A percentile compares a stretch with the other conserved stretches of the same genome.
These are phyloP conservation scores for Vicugna pacos DNA, from an alignment of 2,113 vertebrate species.

Conservation along the genomic window DNA sequence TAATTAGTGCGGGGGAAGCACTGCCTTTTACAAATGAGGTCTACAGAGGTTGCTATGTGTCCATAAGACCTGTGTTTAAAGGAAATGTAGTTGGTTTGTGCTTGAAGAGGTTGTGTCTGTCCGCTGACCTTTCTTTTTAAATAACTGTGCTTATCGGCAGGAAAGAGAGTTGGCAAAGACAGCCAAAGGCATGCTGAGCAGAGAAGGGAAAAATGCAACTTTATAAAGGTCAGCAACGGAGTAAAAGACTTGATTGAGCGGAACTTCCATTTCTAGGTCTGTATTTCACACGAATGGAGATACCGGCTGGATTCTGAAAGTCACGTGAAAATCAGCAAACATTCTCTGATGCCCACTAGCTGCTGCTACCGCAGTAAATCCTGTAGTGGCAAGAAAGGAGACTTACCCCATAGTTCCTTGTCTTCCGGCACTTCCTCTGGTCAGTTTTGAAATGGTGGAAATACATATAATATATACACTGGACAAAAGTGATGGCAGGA, in stretches of 20 bases:
- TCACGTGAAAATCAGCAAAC: neutral
- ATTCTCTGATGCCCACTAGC: neutral
- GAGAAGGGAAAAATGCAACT: neutral
- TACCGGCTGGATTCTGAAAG: neutral
- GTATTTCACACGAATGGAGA: neutral
- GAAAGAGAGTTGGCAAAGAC: neutral
- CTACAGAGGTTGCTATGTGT: neutral
- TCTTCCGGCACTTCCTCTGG: neutral
- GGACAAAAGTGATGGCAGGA: neutral
- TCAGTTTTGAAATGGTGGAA: neutral
- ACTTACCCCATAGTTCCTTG: neutral
- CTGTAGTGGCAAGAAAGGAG: neutral
- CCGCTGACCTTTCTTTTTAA: neutral
- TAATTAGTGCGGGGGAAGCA: neutral
- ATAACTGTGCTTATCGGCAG: neutral
- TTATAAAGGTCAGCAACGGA: neutral
- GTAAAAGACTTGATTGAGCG: neutral
- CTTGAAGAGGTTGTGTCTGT: neutral
- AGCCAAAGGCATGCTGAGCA: neutral
- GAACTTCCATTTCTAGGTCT: neutral
- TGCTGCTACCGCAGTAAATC: neutral
- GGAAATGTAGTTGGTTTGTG: neutral
- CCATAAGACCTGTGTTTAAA: neutral
- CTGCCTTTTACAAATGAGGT: neutral
- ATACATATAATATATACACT: neutral